phyloP scores from a whole-genome alignment of 1,140 invertebrate species.

The Hylaeus anthracinus region DNA sequence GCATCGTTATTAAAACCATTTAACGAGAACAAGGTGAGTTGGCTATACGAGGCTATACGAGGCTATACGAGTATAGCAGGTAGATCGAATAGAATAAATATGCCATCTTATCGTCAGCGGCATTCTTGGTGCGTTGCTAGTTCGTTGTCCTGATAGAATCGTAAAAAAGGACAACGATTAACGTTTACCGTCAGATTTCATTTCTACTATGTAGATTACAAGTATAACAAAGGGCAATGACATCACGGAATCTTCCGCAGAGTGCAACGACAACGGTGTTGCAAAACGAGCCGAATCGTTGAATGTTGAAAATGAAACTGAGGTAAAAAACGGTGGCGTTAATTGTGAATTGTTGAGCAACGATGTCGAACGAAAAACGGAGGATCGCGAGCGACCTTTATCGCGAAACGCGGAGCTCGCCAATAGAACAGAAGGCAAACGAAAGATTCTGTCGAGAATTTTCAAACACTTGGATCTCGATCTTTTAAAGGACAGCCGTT shows the following conservation, averaged over 20 bases:
- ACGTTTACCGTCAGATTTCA: conserved; percentile 33
- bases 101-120: neutral
- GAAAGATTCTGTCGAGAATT: conserved; percentile 15
- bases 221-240: conserved; percentile 29
- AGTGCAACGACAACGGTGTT: neutral
- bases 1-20: conserved; percentile 85
- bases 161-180: neutral
- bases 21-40: conserved; percentile 51
- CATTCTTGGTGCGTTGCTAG: neutral
- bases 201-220: conserved; percentile 19
- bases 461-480: conserved; percentile 47
- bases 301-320: neutral
- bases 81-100: too few species aligned
- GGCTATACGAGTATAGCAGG: neutral
- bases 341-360: conserved; percentile 17
- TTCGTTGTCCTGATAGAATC: conserved; percentile 12
- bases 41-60: conserved; percentile 5
- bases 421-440: neutral
- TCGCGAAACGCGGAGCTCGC: neutral
- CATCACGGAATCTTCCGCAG: conserved; percentile 35
- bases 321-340: neutral
- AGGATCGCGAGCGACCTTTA: neutral
- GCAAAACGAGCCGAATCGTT: neutral
- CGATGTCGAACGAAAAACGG: neutral
- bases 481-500: conserved; percentile 56